Percentiles rank a stretch among this genome's conserved stretches.
Evolutionary conservation across 2,888 invertebrate species (phyloP).

Genomic region (Acleris cristana): DNA sequence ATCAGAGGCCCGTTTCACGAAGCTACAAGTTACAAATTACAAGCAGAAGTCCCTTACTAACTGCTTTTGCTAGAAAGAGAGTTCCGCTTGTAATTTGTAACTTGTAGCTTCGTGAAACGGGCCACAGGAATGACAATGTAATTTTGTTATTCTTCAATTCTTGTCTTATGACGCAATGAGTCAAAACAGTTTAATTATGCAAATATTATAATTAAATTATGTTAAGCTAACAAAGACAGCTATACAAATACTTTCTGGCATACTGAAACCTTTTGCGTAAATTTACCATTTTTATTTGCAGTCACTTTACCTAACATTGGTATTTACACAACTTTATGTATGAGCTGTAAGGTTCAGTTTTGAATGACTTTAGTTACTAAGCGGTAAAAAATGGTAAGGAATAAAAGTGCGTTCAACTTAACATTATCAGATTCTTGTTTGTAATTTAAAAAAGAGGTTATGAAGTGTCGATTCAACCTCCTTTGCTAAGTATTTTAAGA

Average conservation of each 20-base stretch:
- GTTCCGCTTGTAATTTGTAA: too few relatives aligned
- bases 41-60: too few relatives aligned
- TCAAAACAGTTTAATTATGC: slow-evolving; percentile 4
- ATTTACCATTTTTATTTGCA: neutral
- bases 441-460: slow-evolving; percentile 17
- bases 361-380: neutral
- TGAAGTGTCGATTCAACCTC: neutral
- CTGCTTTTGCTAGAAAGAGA: too few relatives aligned
- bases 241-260: slow-evolving; percentile 15
- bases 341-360: neutral
- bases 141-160: neutral
- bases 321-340: neutral
- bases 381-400: neutral
- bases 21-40: too few relatives aligned
- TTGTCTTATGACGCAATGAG: slow-evolving; percentile 9
- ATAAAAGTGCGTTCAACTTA: slow-evolving; percentile 22
- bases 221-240: slow-evolving; percentile 24
- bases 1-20: too few relatives aligned
- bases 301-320: neutral
- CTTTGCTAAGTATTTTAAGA: neutral
- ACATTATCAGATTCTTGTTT: neutral
- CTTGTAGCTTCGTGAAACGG: too few relatives aligned
- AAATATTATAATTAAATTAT: slow-evolving; percentile 22
- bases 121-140: neutral
- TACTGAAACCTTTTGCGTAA: slow-evolving; percentile 3